Base-by-base conservation (phyloP, 2,888 invertebrate genomes). In the Metopia argyrocephala region DNA sequence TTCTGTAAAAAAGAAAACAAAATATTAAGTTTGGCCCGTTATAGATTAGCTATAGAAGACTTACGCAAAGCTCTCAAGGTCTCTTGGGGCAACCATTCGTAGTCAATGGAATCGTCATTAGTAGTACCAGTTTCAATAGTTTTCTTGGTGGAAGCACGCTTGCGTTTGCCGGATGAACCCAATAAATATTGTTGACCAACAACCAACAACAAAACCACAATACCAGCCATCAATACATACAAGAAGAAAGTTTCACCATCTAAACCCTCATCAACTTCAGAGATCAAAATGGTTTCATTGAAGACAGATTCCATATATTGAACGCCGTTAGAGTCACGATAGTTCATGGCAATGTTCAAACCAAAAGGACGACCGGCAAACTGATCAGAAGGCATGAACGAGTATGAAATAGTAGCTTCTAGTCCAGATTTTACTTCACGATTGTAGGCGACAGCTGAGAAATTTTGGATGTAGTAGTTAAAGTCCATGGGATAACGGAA, bases 401-500 rank as follows among this genome's bases (percentile, higher is more conserved):
- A 96, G 91, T 99, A 99, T 27, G 96, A 95, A 74, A 99, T 94
- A 0, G 99, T 98, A 2, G 97, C 97, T 91, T 99, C 98, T 84
- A 97, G 95, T 70, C 94, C 94, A 0, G 98, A 96, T 85, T 96
- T 95, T 0, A 99, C 97, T 85, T 95, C 93, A 85, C 95, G 94
- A 88, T 96, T 95, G 91, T 96, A 98, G 1, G 94, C 93, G 86
- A 97, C 93, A 0, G 96, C 95, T 0, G 98, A 97, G 92, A 99
- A 99, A 92, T 99, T 99, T 91, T 99, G 98, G 85, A 99, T 98
- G 91, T 96, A 96, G 91, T 97, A 99, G 85, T 95, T 97, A 92
- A 97, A 99, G 91, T 99, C 99, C 95, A 98, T 96, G 7, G 99
- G 98, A 89, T 99, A 99, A 85, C 98, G 95, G 94, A 99, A 98